phyloP scores from a whole-genome alignment of 2,797 vertebrate genomes.

The Siniperca undulata region DNA sequence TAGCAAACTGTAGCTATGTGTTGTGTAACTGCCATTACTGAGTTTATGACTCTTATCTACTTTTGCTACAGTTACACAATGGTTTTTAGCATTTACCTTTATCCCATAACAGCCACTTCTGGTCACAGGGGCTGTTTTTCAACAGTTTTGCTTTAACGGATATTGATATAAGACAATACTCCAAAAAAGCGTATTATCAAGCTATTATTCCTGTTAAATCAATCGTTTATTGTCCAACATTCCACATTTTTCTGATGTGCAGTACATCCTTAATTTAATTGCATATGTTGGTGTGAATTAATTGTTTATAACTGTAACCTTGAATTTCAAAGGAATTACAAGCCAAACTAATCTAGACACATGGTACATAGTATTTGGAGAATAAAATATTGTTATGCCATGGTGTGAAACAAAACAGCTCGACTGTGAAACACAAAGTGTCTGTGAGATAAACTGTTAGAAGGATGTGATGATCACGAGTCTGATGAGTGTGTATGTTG shows the following conservation, averaged over 20 bases:
- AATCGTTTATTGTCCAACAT: constrained; percentile 7
- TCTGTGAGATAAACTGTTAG: constrained; percentile 20
- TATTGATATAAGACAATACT: neutral
- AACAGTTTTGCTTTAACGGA: neutral
- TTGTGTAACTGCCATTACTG: neutral
- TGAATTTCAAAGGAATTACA: constrained; percentile 6
- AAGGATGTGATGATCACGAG: neutral
- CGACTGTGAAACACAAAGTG: neutral
- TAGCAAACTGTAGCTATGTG: neutral
- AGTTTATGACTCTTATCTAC: no score
- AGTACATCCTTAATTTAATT: neutral
- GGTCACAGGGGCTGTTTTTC: neutral
- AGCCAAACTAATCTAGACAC: constrained; percentile 7
- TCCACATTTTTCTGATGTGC: neutral
- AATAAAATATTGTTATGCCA: neutral
- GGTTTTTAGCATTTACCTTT: neutral
- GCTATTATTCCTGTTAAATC: neutral
- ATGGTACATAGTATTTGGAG: neutral
- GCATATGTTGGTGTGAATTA: neutral
- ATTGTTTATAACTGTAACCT: neutral
- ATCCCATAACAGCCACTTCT: no score
- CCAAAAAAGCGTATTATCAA: neutral
- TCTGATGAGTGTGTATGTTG: neutral
- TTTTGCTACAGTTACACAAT: neutral
- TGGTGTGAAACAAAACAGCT: constrained; percentile 4